Base-by-base conservation (phyloP, 2,113 vertebrate species). In the Columba janthina region DNA sequence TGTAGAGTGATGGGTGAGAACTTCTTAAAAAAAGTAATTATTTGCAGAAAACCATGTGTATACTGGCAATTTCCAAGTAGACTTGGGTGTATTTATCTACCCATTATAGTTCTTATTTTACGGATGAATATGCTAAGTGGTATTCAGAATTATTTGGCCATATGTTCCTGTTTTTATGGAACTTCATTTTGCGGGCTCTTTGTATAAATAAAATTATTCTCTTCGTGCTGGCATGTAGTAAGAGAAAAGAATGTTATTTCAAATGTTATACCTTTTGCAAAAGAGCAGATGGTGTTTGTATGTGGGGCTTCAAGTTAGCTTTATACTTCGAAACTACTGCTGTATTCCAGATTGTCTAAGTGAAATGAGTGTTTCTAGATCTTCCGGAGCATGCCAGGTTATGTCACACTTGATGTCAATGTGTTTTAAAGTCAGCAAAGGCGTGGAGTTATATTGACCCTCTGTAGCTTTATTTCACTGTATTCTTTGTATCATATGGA, bases 131-230 rank as follows among this genome's bases (percentile, higher is more conserved):
- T 97, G 58, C 95, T 89, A 93, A 92, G 76, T 96, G 88, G 85
- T 79, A 88, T 94, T 94, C 86, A 78, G 72, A 93, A 83, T 78
- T 95, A 73, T 97, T 97, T 94, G 64, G n/a, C 85, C 76, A 84
- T 97, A 97, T 97, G 95, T 81, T 97, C 90, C 83, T 94, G 90
- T 94, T 95, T 96, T 97, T 96, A 85, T 93, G 88, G 70, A 75
- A 69, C 96, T 93, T 92, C 66, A 85, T 90, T 96, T 95, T 92
- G 80, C 0, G 10, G 66, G 85, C 70, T 96, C 54, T 95, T 82
- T 77, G 70, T 85, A 92, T 90, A 95, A 95, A 93, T 94, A 94
- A 79, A 80, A 77, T 93, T 64, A 71, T 95, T 94, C 58, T 87
- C 42, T 89, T 90, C 25, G 0, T 70, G 78, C 85, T 96, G 81